phyloP scores from a whole-genome alignment of 2,888 invertebrate genomes.

The Synergus itoensis region DNA sequence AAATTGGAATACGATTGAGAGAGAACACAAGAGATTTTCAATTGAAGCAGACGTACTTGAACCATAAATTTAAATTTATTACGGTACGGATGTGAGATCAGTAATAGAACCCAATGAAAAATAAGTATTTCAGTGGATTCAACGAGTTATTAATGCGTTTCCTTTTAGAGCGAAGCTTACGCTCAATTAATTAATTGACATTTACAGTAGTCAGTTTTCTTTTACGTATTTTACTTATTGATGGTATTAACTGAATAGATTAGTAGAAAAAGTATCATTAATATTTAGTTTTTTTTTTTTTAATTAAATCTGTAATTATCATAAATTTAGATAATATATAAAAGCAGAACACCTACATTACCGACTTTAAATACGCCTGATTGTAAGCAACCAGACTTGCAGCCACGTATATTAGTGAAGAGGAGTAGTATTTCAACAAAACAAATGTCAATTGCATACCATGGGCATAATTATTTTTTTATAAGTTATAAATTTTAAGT shows the following conservation, averaged over 20 bases:
- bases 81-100: not conserved
- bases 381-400: not conserved
- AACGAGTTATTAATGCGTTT: not conserved
- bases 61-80: not conserved
- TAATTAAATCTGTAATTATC: not conserved
- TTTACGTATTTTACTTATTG: not conserved
- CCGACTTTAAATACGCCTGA: not conserved
- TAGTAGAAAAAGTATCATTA: not conserved
- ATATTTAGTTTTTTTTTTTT: not conserved
- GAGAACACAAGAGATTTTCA: not conserved
- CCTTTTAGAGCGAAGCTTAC: not conserved
- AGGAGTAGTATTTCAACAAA: no score
- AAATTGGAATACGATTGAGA: not conserved
- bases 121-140: not conserved
- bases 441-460: no score
- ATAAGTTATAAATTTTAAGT: not conserved
- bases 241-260: not conserved
- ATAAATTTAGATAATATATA: no score
- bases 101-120: not conserved
- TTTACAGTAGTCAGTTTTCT: not conserved
- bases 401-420: not conserved
- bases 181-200: not conserved
- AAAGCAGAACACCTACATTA: not conserved
- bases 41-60: not conserved
- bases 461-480: not conserved